A percentile compares a stretch with the other conserved stretches of the same genome.
phyloP scores from a whole-genome alignment of 2,113 vertebrate species.

The Proteles cristata region DNA sequence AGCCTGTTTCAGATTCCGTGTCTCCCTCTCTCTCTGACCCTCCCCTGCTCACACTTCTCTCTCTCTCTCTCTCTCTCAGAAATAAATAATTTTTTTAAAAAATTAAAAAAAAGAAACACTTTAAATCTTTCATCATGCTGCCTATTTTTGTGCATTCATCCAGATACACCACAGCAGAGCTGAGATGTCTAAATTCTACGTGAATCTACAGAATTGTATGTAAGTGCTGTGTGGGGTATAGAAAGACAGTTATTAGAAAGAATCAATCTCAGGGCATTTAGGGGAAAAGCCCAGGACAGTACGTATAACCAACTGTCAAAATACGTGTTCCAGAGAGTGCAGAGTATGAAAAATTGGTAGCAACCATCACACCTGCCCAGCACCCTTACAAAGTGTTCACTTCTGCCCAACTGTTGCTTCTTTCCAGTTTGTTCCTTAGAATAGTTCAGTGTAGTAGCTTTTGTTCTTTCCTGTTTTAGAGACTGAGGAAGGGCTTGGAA shows the following conservation, averaged over 20 bases:
- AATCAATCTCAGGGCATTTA: slow-evolving; percentile 1
- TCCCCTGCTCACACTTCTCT: no score
- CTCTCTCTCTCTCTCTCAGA: no score
- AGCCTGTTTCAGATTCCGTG: no score
- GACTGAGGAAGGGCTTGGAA: not conserved
- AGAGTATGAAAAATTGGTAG: not conserved
- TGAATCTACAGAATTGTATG: not conserved
- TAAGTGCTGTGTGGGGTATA: not conserved
- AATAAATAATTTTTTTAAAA: no score
- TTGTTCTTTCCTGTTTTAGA: slow-evolving; percentile 27
- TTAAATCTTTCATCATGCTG: not conserved
- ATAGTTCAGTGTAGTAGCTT: not conserved
- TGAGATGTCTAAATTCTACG: not conserved
- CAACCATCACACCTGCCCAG: not conserved
- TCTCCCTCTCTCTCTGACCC: no score
- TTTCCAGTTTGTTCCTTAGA: slow-evolving; percentile 24
- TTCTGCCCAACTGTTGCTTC: not conserved
- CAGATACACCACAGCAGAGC: not conserved
- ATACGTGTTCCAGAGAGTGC: not conserved
- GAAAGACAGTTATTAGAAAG: slow-evolving; percentile 15
- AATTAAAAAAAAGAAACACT: not conserved
- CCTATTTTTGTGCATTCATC: not conserved
- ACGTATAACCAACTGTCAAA: not conserved
- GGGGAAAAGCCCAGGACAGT: not conserved
- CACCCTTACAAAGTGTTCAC: not conserved